Evolutionary conservation across 2,113 vertebrate genomes (phyloP).

Genomic region (Emberiza fucata): DNA sequence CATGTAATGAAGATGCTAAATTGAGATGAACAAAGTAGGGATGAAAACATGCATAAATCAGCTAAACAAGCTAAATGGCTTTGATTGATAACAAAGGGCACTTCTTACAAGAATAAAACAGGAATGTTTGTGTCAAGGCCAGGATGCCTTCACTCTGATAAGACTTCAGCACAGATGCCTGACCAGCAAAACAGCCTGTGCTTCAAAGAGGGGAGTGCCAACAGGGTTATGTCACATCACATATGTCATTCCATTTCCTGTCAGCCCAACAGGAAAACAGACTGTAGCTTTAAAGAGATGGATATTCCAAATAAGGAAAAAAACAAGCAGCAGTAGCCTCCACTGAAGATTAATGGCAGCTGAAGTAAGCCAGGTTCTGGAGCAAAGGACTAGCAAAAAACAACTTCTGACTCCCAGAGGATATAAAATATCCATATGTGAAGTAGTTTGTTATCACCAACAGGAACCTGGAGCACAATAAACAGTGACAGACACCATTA

Average conservation of each 20-base stretch:
- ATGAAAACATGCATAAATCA: fast-evolving
- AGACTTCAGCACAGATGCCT: neutral
- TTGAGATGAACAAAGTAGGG: neutral
- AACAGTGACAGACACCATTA: neutral
- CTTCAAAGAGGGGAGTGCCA: neutral
- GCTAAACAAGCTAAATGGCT: neutral
- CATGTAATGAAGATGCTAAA: neutral
- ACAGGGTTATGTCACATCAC: neutral
- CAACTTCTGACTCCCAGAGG: neutral
- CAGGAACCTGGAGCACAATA: neutral
- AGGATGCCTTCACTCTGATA: neutral
- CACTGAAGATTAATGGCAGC: neutral
- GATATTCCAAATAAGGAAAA: neutral
- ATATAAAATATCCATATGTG: fast-evolving
- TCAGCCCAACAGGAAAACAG: neutral
- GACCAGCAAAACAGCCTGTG: neutral
- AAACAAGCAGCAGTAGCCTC: neutral
- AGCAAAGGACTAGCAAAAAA: neutral
- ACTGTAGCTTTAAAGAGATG: neutral
- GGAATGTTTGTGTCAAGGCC: neutral
- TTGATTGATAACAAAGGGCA: neutral
- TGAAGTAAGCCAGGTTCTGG: neutral
- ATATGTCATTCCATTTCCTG: neutral
- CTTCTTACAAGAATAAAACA: neutral
- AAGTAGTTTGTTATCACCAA: neutral